Conservation (phyloP, 2,113 vertebrate species). For the Sinosuthora webbiana region DNA sequence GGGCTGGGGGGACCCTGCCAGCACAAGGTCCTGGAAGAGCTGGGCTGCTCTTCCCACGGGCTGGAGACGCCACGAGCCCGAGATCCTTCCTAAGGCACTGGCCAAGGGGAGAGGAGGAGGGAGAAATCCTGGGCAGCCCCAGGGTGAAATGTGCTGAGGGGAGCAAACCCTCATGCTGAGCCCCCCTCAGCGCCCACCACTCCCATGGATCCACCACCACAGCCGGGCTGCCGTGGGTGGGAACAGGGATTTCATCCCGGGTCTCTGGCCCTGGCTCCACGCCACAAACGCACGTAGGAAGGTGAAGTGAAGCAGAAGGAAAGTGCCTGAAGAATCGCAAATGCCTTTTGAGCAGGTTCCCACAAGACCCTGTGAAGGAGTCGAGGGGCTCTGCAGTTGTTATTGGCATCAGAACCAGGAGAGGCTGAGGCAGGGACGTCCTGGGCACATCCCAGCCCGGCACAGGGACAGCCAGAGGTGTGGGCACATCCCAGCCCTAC, state of each 20-base stretch:
- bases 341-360: not conserved
- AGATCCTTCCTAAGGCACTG: not conserved
- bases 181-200: not conserved
- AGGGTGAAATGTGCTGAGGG: too few species aligned
- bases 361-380: not conserved
- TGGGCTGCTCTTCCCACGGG: rapidly evolving
- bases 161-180: not conserved
- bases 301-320: not conserved
- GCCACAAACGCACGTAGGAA: not conserved
- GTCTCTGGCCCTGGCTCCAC: not conserved
- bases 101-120: not conserved
- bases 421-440: not conserved
- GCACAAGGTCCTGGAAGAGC: not conserved
- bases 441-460: rapidly evolving
- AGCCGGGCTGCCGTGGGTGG: not conserved
- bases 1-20: too few species aligned
- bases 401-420: not conserved
- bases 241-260: rapidly evolving
- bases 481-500: rapidly evolving
- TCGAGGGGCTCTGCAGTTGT: not conserved
- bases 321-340: not conserved
- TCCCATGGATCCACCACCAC: rapidly evolving
- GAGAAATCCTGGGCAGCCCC: not conserved
- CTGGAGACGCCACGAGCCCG: rapidly evolving
- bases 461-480: rapidly evolving